A percentile compares a stretch with the other conserved stretches of the same genome.
phyloP scores from a whole-genome alignment of 30 jellyfish, hydroid and myxozoan species.

The Chrysaora quinquecirrha region DNA sequence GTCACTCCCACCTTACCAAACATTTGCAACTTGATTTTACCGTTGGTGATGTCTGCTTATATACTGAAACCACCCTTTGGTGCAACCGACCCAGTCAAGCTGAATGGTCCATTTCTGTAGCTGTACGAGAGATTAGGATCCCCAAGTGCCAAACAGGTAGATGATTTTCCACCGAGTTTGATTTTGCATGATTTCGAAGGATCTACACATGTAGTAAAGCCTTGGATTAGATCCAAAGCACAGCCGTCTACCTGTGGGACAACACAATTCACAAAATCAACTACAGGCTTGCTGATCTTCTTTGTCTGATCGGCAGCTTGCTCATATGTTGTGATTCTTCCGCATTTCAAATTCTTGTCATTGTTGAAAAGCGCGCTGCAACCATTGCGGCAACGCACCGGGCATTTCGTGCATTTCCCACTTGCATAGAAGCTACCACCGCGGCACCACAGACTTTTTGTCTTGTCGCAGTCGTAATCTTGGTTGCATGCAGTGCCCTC shows the following conservation, averaged over 20 bases:
- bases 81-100: conserved; percentile 6
- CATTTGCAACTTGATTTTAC: not conserved
- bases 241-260: conserved; percentile 16
- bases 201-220: conserved; percentile 7
- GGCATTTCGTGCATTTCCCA: conserved; percentile 42
- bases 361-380: conserved; percentile 47
- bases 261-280: conserved; percentile 20
- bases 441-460: conserved; percentile 49
- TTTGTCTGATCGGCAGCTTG: conserved; percentile 31
- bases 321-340: conserved; percentile 28
- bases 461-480: conserved; percentile 44
- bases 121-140: not conserved
- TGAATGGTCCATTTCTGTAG: conserved; percentile 6
- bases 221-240: conserved; percentile 1
- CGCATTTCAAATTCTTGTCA: conserved; percentile 24
- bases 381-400: conserved; percentile 29
- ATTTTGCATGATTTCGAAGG: conserved; percentile 20
- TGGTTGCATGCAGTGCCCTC: conserved; percentile 42
- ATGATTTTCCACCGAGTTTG: conserved; percentile 29
- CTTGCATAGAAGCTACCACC: conserved; percentile 39
- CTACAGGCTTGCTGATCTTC: not conserved
- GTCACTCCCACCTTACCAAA: not conserved
- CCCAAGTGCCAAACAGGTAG: conserved; percentile 27
- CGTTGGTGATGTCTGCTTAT: conserved; percentile 4
- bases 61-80: conserved; percentile 10